Evolutionary conservation across 2,797 vertebrate species (phyloP), one percentile per base, ranked within the genome.

Genomic region (Anisognathus igniventris): DNA sequence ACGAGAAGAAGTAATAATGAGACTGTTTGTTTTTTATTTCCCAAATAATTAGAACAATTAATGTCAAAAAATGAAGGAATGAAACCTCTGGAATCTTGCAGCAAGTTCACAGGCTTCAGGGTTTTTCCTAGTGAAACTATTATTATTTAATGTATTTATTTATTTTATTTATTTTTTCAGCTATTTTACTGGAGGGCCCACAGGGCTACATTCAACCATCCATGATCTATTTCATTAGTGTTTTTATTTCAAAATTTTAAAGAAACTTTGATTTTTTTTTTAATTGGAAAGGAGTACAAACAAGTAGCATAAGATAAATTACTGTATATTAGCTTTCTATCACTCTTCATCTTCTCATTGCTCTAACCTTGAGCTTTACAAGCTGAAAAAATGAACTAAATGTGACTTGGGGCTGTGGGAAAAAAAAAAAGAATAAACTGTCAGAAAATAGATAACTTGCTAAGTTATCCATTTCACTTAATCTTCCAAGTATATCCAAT

Each of bases 291-390:
- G 7, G 2, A 9, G 4, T 54, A 23, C 17, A 70, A 47, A 48
- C 2, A 2, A 74, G 13, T 58, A 85, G 4, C 1, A 5, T 30
- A 66, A 40, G 53, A 86, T 15, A 73, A 90, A 85, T 33, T 39
- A 67, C 25, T 58, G 3, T n/a, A 10, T 56, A 40, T 67, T 87
- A 66, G 10, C 21, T 79, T 88, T 90, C 70, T 64, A 30, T 83
- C 56, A 64, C 16, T 71, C 31, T 67, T 91, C 54, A 67, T 92
- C 67, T 79, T 94, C 73, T 84, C 84, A 86, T 91, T 91, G 60
- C 15, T 91, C 28, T 87, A 87, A 95, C 85, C 87, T 92, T 92
- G 78, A 85, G 80, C 21, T 83, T 93, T 71, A 80, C 12, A 92
- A 76, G 18, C 42, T 2, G 16, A 66, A 88, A 31, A 66, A 22